Conservation (phyloP, 2,888 invertebrate genomes). For the Phanerotoma sp. region DNA sequence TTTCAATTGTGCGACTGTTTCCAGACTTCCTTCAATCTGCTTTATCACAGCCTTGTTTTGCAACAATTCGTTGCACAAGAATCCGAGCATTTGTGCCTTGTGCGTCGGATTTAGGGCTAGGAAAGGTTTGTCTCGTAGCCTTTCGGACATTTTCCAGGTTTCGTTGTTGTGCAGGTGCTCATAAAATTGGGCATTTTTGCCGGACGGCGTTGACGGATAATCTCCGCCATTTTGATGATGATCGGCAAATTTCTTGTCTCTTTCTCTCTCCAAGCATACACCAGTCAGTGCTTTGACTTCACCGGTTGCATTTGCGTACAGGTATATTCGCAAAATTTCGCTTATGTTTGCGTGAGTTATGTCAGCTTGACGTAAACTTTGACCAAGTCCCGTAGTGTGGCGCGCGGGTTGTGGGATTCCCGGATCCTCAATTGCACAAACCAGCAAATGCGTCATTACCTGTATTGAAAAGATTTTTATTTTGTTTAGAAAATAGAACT, state of each 20-base stretch:
- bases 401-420: constrained; percentile 88
- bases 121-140: constrained; percentile 82
- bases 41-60: constrained; percentile 88
- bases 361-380: constrained; percentile 85
- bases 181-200: constrained; percentile 79
- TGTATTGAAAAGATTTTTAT: no score
- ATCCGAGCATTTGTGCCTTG: constrained; percentile 87
- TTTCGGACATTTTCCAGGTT: constrained; percentile 78
- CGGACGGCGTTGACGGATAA: constrained; percentile 67
- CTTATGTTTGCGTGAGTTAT: constrained; percentile 89
- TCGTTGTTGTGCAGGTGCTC: constrained; percentile 74
- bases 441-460: constrained; percentile 86
- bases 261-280: constrained; percentile 78
- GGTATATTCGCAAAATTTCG: constrained; percentile 87
- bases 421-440: constrained; percentile 92
- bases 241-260: constrained; percentile 78
- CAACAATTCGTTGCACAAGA: constrained; percentile 91
- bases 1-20: constrained; percentile 81
- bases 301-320: constrained; percentile 86
- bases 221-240: constrained; percentile 76
- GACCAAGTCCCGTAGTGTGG: constrained; percentile 87
- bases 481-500: no score
- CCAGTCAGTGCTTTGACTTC: constrained; percentile 81
- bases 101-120: constrained; percentile 80
- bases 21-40: constrained; percentile 87